phyloP scores from a whole-genome alignment of 2,797 vertebrate species.

The Distichodus sexfasciatus region DNA sequence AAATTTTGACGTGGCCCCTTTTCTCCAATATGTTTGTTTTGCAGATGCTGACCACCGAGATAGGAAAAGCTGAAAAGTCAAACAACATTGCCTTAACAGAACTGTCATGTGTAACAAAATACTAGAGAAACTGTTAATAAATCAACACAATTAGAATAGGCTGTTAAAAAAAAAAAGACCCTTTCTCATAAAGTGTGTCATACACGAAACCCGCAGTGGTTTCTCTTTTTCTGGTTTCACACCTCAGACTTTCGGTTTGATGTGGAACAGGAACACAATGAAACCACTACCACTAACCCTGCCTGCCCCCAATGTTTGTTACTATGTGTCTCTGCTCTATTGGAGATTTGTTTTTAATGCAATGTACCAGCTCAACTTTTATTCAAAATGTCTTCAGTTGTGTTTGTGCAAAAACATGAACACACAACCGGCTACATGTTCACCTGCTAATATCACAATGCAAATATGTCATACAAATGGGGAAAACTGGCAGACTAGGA shows the following conservation, averaged over 20 bases:
- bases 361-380: conserved; percentile 16
- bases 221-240: conserved; percentile 48
- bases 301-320: not conserved
- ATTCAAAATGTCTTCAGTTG: conserved; percentile 14
- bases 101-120: not conserved
- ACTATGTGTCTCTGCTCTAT: conserved; percentile 7
- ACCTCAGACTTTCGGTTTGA: conserved; percentile 55
- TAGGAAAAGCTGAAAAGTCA: conserved; percentile 8
- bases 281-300: conserved; percentile 34
- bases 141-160: not conserved
- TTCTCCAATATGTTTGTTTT: conserved; percentile 5
- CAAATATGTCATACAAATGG: conserved; percentile 3
- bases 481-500: conserved; percentile 41
- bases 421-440: conserved; percentile 10
- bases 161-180: not conserved
- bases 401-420: conserved; percentile 19
- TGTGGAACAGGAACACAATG: conserved; percentile 46
- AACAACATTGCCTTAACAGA: not conserved
- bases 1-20: conserved; percentile 7
- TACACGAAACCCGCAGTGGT: conserved; percentile 47
- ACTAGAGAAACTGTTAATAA: not conserved
- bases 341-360: conserved; percentile 6
- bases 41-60: not conserved
- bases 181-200: conserved; percentile 14
- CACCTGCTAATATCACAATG: not conserved